Conservation (phyloP, 1,140 invertebrate species). For the Bombus affinis region DNA sequence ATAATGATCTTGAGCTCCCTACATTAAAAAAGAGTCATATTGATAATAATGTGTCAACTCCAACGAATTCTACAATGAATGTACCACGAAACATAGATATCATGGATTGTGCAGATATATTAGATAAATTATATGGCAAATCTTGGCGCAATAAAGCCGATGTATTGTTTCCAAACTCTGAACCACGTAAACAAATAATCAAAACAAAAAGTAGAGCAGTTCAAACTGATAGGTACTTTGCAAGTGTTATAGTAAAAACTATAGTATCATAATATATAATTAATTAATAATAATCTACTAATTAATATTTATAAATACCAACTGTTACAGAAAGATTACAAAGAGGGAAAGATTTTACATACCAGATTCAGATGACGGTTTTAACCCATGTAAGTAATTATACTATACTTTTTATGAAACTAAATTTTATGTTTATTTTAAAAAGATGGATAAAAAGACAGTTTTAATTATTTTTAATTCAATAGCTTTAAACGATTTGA, state of each 20-base stretch:
- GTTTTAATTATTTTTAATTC: constrained; percentile 36
- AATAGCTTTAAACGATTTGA: constrained; percentile 60
- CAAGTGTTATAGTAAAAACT: neutral
- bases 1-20: constrained; percentile 9
- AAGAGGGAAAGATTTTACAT: constrained; percentile 40
- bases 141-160: constrained; percentile 80
- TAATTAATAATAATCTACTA: neutral
- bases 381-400: constrained; percentile 60
- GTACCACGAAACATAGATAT: constrained; percentile 51
- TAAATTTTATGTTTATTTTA: neutral
- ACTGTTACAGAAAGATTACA: constrained; percentile 60
- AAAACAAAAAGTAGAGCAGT: constrained; percentile 61
- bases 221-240: constrained; percentile 73
- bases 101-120: constrained; percentile 79
- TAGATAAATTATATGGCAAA: constrained; percentile 83
- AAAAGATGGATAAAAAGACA: constrained; percentile 1
- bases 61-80: neutral
- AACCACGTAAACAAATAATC: constrained; percentile 74
- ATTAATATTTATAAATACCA: constrained; percentile 4
- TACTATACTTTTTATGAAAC: neutral
- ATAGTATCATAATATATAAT: neutral
- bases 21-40: constrained; percentile 6
- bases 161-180: constrained; percentile 65
- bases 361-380: constrained; percentile 68
- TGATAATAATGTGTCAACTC: constrained; percentile 6